phyloP scores from a whole-genome alignment of 2,797 vertebrate genomes.

The Adelosebastes latens region DNA sequence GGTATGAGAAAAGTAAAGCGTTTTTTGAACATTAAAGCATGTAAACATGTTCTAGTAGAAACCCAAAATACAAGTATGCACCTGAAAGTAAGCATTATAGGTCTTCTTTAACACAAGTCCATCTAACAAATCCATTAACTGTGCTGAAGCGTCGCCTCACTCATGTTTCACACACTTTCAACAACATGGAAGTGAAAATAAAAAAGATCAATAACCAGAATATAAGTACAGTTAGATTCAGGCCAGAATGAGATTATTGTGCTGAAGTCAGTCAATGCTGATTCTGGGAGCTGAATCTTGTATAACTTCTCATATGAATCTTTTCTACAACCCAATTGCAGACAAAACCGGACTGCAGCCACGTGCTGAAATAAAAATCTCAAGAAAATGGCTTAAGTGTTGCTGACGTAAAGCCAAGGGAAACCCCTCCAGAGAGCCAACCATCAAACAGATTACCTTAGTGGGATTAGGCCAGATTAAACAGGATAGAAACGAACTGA shows the following conservation, averaged over 20 bases:
- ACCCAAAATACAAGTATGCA: too few species aligned
- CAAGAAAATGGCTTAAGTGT: neutral
- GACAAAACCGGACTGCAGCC: neutral
- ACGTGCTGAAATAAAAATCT: constrained; percentile 9
- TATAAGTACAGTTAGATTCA: neutral
- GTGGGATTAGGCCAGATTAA: constrained; percentile 53
- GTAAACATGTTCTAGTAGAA: too few species aligned
- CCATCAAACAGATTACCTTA: constrained; percentile 34
- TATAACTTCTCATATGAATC: neutral
- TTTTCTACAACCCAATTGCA: constrained; percentile 4
- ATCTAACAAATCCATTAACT: neutral
- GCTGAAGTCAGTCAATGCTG: neutral
- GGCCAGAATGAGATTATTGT: neutral
- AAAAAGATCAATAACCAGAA: neutral
- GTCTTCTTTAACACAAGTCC: neutral
- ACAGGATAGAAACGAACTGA: constrained; percentile 41
- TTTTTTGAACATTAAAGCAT: too few species aligned
- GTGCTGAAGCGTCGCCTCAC: neutral
- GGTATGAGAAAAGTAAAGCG: too few species aligned
- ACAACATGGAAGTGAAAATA: neutral
- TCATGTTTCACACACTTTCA: neutral
- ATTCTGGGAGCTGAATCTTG: neutral
- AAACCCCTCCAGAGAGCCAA: constrained; percentile 16
- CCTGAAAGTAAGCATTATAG: too few species aligned
- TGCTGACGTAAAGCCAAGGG: constrained; percentile 13